Conservation (phyloP, 1,140 invertebrate genomes). For the Hylaeus volcanicus region DNA sequence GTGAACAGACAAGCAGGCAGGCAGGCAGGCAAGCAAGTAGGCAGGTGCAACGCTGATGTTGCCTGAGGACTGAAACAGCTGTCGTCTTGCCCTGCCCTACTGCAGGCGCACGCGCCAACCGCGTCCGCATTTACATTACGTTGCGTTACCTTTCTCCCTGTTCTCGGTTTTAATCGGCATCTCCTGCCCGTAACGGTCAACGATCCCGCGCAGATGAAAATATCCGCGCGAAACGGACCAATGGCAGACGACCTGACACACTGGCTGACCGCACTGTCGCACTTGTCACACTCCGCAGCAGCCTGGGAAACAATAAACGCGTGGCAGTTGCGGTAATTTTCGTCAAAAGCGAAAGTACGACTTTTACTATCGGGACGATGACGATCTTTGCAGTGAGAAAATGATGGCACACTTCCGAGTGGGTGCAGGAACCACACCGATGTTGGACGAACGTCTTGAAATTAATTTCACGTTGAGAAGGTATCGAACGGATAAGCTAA, state of each 20-base stretch:
- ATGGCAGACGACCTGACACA: conserved; percentile 1
- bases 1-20: conserved; percentile 35
- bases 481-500: too few species aligned
- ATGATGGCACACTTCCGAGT: too few species aligned
- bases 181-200: conserved; percentile 75
- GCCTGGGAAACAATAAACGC: not conserved
- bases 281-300: conserved; percentile 2
- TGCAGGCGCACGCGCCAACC: conserved; percentile 80
- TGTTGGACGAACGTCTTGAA: too few species aligned
- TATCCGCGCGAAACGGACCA: conserved; percentile 50
- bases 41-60: conserved; percentile 78
- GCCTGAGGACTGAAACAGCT: conserved; percentile 78
- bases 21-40: conserved; percentile 57
- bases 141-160: conserved; percentile 73
- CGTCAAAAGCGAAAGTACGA: conserved; percentile 18
- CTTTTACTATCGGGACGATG: conserved; percentile 21
- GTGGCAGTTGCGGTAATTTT: conserved; percentile 20
- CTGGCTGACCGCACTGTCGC: not conserved
- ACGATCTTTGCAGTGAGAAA: too few species aligned
- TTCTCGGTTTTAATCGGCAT: conserved; percentile 72
- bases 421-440: too few species aligned
- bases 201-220: conserved; percentile 70
- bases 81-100: conserved; percentile 77
- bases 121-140: conserved; percentile 80
- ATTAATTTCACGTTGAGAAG: too few species aligned